Evolutionary conservation across 2,888 invertebrate genomes (phyloP).

Genomic region (Hanleya hanleyi): DNA sequence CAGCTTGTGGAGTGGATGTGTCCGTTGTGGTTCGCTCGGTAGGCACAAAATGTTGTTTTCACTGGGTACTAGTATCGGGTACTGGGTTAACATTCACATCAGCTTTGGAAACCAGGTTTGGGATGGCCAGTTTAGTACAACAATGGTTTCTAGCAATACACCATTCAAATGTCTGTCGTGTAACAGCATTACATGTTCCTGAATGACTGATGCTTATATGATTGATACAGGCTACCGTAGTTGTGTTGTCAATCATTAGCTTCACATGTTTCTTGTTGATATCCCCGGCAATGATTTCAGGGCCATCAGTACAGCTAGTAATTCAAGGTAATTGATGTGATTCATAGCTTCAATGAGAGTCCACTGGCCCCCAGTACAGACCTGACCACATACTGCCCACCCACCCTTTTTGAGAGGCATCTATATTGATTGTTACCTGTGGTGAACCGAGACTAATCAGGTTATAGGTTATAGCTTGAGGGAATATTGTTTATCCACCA

Average conservation of each 20-base stretch:
- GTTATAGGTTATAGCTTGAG: neutral
- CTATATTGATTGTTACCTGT: neutral
- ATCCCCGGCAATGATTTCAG: neutral
- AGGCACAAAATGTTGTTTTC: no score
- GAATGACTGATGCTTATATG: neutral
- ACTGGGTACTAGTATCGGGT: no score
- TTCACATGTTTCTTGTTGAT: neutral
- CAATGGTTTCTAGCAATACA: neutral
- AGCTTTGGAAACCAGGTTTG: no score
- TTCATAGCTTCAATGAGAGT: neutral
- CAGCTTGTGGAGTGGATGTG: no score
- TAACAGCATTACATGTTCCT: neutral
- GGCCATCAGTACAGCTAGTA: neutral
- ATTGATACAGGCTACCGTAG: neutral
- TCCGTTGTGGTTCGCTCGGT: no score
- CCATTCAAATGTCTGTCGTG: neutral
- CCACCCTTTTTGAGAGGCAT: slow-evolving; percentile 10
- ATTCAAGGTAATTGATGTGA: neutral
- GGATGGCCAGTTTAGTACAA: no score
- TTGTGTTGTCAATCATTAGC: neutral
- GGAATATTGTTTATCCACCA: slow-evolving; percentile 12
- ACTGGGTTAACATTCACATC: no score
- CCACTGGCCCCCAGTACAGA: slow-evolving; percentile 1
- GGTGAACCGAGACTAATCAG: neutral
- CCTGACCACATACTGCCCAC: neutral